Percentiles rank a stretch among this genome's conserved stretches.
Conservation (phyloP, 2,888 invertebrate genomes). For the Agonopterix alstromeriana region DNA sequence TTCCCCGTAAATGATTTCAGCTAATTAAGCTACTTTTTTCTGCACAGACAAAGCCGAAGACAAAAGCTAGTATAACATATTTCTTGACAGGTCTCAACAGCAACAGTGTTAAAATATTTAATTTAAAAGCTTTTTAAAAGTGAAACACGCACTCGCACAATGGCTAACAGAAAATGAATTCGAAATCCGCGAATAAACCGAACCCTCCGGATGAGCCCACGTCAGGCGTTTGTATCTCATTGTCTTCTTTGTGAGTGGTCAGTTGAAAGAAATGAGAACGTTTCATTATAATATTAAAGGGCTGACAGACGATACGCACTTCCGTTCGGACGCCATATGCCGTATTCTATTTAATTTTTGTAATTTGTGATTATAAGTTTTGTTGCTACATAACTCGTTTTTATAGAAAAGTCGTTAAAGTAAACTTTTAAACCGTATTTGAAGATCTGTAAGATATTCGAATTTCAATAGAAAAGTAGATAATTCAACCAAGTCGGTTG, state of each 20-base stretch:
- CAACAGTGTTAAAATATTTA: too few relatives aligned
- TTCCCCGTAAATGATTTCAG: background rate
- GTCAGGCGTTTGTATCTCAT: slow-evolving; percentile 54
- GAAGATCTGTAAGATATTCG: too few relatives aligned
- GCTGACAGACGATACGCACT: slow-evolving; percentile 71
- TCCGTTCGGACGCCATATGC: slow-evolving; percentile 68
- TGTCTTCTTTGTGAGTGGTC: slow-evolving; percentile 70
- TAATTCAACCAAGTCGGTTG: too few relatives aligned
- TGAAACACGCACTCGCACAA: slow-evolving; percentile 4
- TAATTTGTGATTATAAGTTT: slow-evolving; percentile 33
- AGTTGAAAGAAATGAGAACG: slow-evolving; percentile 64
- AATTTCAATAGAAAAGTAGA: too few relatives aligned
- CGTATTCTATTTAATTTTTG: slow-evolving; percentile 45
- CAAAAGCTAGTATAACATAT: too few relatives aligned
- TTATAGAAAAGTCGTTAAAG: background rate
- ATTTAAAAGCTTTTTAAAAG: slow-evolving; percentile 10
- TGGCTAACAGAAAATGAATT: slow-evolving; percentile 21
- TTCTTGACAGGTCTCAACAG: too few relatives aligned
- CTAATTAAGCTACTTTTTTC: background rate
- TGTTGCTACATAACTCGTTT: slow-evolving; percentile 13
- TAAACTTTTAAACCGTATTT: background rate
- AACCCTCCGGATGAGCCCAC: slow-evolving; percentile 57
- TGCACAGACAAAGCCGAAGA: too few relatives aligned
- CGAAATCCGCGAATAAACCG: slow-evolving; percentile 24
- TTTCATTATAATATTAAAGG: slow-evolving; percentile 66